Evolutionary conservation across 2,113 vertebrate genomes (phyloP).

Genomic region (Odontophorus gujanensis): DNA sequence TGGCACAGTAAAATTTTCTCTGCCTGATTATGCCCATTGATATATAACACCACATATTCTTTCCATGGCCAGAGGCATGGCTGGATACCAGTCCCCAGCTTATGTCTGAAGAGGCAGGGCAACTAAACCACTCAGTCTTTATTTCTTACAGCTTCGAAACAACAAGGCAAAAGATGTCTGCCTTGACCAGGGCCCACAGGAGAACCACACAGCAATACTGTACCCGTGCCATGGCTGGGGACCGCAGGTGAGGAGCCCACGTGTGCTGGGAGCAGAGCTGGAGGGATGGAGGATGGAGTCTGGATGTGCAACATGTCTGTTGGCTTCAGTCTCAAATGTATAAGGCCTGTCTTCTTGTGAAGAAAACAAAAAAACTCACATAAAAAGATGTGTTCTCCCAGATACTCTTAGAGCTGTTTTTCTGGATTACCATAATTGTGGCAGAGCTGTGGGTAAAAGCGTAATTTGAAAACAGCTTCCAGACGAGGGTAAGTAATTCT

Average conservation of each 20-base stretch:
- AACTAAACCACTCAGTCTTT: constrained; percentile 70
- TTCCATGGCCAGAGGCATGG: fast-evolving
- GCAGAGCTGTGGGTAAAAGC: neutral
- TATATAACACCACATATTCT: fast-evolving
- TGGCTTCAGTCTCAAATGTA: neutral
- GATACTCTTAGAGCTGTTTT: neutral
- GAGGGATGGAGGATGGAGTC: neutral
- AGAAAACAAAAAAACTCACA: neutral
- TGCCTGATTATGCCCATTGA: neutral
- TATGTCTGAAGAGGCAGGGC: fast-evolving
- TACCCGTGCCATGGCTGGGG: constrained; percentile 96
- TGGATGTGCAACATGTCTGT: fast-evolving
- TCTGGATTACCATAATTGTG: neutral
- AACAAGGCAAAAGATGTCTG: constrained; percentile 92
- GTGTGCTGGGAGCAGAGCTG: neutral
- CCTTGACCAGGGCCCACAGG: constrained; percentile 92
- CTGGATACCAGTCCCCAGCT: neutral
- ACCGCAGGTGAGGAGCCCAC: constrained; percentile 86
- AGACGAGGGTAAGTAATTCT: neutral
- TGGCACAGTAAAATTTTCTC: neutral
- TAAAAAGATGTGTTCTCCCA: neutral
- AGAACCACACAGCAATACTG: constrained; percentile 94
- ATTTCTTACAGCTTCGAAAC: constrained; percentile 87
- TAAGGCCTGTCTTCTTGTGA: neutral
- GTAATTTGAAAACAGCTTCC: neutral